phyloP scores from a whole-genome alignment of 2,797 vertebrate species.

The Ciconia nigra region DNA sequence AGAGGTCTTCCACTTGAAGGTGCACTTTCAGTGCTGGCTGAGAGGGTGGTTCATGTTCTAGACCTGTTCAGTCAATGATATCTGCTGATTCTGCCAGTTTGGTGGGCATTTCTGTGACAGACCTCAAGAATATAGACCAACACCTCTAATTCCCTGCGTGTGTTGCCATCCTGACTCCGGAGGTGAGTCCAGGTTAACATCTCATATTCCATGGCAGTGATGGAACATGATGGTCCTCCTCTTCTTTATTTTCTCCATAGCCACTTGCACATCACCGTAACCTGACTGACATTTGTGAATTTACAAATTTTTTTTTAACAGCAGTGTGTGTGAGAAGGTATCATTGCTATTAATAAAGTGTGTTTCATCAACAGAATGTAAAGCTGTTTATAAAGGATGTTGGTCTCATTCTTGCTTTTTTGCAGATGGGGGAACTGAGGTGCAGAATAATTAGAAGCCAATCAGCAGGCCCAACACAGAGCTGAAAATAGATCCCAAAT shows the following conservation, averaged over 20 bases:
- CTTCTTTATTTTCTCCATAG: neutral
- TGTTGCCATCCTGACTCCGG: neutral
- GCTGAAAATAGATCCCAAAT: constrained; percentile 38
- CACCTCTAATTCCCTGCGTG: neutral
- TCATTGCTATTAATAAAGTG: constrained; percentile 8
- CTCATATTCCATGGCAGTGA: neutral
- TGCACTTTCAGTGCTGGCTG: neutral
- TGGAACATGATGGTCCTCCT: neutral
- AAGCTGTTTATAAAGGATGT: constrained; percentile 5
- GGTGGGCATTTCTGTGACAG: neutral
- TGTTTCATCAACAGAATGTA: neutral
- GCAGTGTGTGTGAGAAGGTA: neutral
- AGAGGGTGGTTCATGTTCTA: neutral
- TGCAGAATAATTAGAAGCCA: constrained; percentile 1
- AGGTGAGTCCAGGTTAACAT: neutral
- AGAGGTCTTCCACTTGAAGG: neutral
- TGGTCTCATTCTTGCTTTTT: neutral
- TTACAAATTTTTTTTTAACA: neutral
- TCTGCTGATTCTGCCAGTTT: neutral
- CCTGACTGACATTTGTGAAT: neutral
- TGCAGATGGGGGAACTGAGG: constrained; percentile 17
- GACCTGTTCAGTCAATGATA: neutral
- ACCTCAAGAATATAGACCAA: neutral
- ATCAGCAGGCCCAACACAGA: neutral
- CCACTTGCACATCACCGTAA: neutral